Conservation (phyloP, 2,113 vertebrate genomes). For the Passer domesticus region DNA sequence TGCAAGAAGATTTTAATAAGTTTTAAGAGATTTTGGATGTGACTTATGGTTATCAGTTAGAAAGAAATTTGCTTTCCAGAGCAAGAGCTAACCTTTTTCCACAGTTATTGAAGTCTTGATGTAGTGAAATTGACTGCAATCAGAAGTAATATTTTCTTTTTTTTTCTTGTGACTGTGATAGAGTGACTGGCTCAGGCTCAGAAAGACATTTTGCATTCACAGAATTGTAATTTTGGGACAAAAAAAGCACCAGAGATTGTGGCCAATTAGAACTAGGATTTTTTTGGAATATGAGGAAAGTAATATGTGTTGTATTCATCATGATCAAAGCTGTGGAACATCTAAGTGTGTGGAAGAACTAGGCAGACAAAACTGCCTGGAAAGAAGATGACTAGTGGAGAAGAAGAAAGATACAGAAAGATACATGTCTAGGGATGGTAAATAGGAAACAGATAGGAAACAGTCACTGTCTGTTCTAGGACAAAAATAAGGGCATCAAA, state of each 20-base stretch:
- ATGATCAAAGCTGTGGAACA: neutral
- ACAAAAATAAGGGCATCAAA: neutral
- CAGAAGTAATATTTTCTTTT: neutral
- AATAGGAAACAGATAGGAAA: neutral
- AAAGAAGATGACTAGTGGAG: neutral
- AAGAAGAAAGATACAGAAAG: neutral
- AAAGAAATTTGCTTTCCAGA: neutral
- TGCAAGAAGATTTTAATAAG: no score
- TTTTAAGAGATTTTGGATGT: neutral
- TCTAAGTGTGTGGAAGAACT: neutral
- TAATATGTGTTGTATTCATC: neutral
- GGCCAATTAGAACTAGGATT: neutral
- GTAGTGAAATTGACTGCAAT: neutral
- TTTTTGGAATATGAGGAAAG: neutral
- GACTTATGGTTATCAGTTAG: neutral
- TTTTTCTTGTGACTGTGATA: neutral
- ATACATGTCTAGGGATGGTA: neutral
- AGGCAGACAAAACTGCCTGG: neutral
- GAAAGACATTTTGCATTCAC: neutral
- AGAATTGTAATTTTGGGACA: neutral
- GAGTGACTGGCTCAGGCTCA: neutral
- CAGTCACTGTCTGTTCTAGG: neutral
- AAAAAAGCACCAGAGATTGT: neutral
- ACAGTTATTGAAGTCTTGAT: neutral
- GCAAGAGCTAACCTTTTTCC: neutral